Evolutionary conservation across 2,113 vertebrate species (phyloP), one percentile per base, ranked within the genome.

Genomic region (Entomyzon cyanotis): DNA sequence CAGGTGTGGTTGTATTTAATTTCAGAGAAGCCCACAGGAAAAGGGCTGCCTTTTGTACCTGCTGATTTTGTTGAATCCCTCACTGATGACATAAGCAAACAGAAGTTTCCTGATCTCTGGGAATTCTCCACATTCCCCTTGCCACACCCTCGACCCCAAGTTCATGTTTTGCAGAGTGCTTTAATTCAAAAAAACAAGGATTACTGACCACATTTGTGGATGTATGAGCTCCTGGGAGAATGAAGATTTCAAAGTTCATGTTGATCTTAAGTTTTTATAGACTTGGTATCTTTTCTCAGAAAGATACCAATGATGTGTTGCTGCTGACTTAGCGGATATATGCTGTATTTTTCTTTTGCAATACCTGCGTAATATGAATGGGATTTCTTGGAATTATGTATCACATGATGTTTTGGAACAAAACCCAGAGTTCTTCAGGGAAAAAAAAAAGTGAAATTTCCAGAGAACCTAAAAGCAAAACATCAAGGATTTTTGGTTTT

Each of bases 171-270:
- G 83, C 83, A 71, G 89, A 94, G 80, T 22, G 30, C 71, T 89
- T 78, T 93, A 56, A 95, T 94, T 95, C 89, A 74, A n/a, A 92
- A 93, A 95, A 96, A 71, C 83, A 96, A 62, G 41, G 79, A 84
- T 93, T 84, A 73, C 69, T 89, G 63, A 82, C 79, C 46, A 53
- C 46, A n/a, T 76, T 81, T 89, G 22, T 21, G 64, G 71, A 94
- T 87, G 67, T 87, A 37, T n/a, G 60, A 65, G 86, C 74, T 93
- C 62, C 67, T 87, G 50, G 20, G 87, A 94, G 91, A 93, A 90
- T 84, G 90, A 84, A 47, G 91, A 79, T 78, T 82, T 93, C 94
- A 96, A 95, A 97, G 95, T 95, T 94, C 95, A 96, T 96, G 88
- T 96, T 96, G 89, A 95, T 94, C 44, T 93, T 83, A n/a, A 91